phyloP scores from a whole-genome alignment of 2,888 invertebrate genomes.

The Dusona sp. region DNA sequence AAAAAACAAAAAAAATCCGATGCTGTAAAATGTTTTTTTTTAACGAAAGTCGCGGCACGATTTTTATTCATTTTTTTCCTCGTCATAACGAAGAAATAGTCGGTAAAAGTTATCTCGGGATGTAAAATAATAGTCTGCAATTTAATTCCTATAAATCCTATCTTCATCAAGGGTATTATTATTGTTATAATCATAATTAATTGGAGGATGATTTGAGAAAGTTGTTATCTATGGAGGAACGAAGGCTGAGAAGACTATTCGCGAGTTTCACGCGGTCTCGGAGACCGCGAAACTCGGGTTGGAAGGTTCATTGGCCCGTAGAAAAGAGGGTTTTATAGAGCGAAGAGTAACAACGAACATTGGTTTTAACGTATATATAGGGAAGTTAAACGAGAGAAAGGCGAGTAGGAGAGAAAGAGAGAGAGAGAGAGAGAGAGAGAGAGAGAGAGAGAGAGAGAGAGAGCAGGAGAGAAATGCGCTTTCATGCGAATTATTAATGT shows the following conservation, averaged over 20 bases:
- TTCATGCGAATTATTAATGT: slow-evolving; percentile 66
- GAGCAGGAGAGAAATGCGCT: neutral
- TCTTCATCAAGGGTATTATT: slow-evolving; percentile 9
- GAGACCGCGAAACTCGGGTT: slow-evolving; percentile 18
- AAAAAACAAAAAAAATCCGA: no score
- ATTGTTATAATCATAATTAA: slow-evolving; percentile 61
- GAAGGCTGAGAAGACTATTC: slow-evolving; percentile 20
- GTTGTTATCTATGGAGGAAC: slow-evolving; percentile 67
- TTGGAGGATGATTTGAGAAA: slow-evolving; percentile 67
- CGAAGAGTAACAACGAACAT: slow-evolving; percentile 32
- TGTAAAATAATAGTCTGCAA: slow-evolving; percentile 23
- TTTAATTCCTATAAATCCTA: slow-evolving; percentile 39
- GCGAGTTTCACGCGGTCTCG: slow-evolving; percentile 1
- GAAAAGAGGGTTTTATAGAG: slow-evolving; percentile 49
- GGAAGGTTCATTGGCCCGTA: slow-evolving; percentile 45
- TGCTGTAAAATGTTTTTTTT: no score
- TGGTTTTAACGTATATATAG: slow-evolving; percentile 39
- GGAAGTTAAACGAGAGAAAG: slow-evolving; percentile 23
- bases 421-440: no score
- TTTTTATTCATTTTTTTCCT: slow-evolving; percentile 36
- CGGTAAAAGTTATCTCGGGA: slow-evolving; percentile 15
- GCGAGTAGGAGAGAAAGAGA: slow-evolving; percentile 30
- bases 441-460: slow-evolving; percentile 17
- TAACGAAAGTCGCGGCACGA: neutral
- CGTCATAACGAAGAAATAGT: neutral